Evolutionary conservation across 1,140 invertebrate genomes (phyloP), one percentile per base, ranked within the genome.

Genomic region (Asobara japonica): DNA sequence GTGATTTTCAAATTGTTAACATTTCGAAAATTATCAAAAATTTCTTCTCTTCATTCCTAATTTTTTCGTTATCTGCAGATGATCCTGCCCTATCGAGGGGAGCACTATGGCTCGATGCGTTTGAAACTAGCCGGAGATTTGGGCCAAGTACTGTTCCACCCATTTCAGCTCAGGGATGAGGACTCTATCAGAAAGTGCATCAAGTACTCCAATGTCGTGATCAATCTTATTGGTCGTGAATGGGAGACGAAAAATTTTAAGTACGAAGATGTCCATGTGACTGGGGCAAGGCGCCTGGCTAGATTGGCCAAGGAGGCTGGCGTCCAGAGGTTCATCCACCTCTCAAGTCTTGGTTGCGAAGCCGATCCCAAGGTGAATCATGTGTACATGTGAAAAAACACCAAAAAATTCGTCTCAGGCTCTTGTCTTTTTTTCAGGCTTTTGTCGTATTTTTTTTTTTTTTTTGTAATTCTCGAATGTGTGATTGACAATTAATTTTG

Each of bases 121-220:
- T 86, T 98, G 1, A 97, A 97, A 88, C 81, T 98, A 1, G 89
- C 88, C 78, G 97, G 98, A 38, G 98, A 99, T 88, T 90, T 99
- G 65, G 98, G 98, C 25, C 98, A 99, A 90, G 93, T 99, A 18
- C 87, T 97, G 1, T 99, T 94, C 84, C 91, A 94, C 80, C 96
- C 93, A 2, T 98, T 92, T 83, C 79, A 97, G 81, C 79, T 99
- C 20, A 89, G 90, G 48, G 96, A 99, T 89, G 95, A 98, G 79
- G 93, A 94, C n/a, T 93, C 93, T 0, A 94, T 99, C 76, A 87
- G 91, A 3, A 96, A 94, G 85, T 93, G 93, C 10, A 90, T 99
- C 4, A 94, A 95, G 80, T 95, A 99, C 88, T 99, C 98, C 0
- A 98, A 99, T 89, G 94, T 99, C 72, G 98, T 99, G 0, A 92